Evolutionary conservation across 1,140 invertebrate genomes (phyloP), one percentile per base, ranked within the genome.

Genomic region (Panulirus ornatus): DNA sequence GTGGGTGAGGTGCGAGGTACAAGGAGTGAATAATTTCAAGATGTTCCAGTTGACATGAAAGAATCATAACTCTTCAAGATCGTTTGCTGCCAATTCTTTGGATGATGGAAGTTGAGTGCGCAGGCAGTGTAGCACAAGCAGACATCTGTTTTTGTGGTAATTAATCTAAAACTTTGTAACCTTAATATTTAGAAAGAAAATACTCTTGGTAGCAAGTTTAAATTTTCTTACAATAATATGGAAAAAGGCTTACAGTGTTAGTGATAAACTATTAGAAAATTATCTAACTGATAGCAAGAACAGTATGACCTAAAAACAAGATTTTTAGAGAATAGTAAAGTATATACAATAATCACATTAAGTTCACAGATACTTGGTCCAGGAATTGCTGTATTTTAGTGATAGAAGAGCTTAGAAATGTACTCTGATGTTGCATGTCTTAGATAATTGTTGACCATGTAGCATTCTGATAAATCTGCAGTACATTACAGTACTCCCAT

Each of bases 1-100:
- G 78, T 81, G 30, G 78, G 78, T 38, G 78, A 81, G 38, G 78
- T 81, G 11, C 78, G 78, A 81, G 78, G 78, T 22, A 81, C 78
- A 51, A 81, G 78, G 44, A 81, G 78, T 22, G 78, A 81, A 22
- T 81, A 81, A 81, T 8, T 78, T 81, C 27, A 54, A 30, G 30
- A 38, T 73, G 42, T 73, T 73, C 30, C 70, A 34, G 70, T 38
- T 30, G 16, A 51, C 22, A 0, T 0, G n/a, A 1, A 36, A 14
- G 58, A 19, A 16, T 19, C 30, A 54, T 79, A 22, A 30, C 14
- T 27, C 76, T 51, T 79, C 76, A 51, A 78, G 76, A 36, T 16
- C 78, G 58, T 58, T 47, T 81, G 78, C 44, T 81, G 78, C 58
- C 51, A 22, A n/a, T 58, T 30, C n/a, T 30, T 30, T 30, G n/a